Evolutionary conservation across 1,140 invertebrate genomes (phyloP).

Genomic region (Cherax destructor): DNA sequence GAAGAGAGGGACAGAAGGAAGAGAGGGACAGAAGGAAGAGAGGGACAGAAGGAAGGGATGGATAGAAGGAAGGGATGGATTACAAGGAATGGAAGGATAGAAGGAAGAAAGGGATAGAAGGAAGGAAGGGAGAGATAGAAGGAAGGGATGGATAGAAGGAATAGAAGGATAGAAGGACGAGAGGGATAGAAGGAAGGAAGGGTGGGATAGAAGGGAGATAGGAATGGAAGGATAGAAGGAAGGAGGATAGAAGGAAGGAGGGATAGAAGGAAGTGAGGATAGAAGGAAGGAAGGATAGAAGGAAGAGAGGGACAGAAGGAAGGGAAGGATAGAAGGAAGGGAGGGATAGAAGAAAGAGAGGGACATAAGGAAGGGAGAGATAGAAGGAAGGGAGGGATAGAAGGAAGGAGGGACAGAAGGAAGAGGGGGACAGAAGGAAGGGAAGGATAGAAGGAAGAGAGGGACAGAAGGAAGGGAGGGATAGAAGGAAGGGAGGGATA

Average conservation of each 20-base stretch:
- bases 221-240: no score
- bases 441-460: background rate
- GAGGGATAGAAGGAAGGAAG: background rate
- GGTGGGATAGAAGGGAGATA: background rate
- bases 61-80: no score
- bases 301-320: no score
- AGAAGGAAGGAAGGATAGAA: background rate
- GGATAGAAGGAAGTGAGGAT: background rate
- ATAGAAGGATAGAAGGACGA: background rate
- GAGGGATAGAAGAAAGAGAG: no score
- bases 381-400: background rate
- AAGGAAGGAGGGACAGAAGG: background rate
- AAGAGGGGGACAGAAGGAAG: background rate
- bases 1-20: no score
- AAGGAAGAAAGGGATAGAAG: background rate
- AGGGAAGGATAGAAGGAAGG: background rate
- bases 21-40: no score
- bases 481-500: no score
- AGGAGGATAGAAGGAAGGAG: background rate
- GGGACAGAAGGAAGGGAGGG: no score
- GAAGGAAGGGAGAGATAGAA: no score
- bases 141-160: background rate
- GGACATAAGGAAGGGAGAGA: background rate
- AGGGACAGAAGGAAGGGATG: no score
- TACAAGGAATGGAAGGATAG: background rate